Conservation (phyloP, 2,888 invertebrate genomes). For the Cryptus viduatorius region DNA sequence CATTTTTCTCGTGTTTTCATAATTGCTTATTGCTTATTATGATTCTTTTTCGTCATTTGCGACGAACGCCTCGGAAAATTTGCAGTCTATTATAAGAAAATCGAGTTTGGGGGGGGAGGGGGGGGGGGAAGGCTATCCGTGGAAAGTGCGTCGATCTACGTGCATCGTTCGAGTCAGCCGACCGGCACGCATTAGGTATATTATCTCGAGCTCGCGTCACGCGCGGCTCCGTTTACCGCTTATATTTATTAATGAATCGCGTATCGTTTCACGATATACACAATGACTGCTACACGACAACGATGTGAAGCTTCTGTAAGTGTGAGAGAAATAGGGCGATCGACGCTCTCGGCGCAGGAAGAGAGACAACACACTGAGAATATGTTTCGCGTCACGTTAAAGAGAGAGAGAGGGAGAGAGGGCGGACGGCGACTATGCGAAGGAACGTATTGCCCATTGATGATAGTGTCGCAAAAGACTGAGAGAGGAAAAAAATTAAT, state of each 20-base stretch:
- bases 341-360: too few relatives aligned
- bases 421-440: background rate
- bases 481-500: background rate
- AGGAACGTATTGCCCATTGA: constrained; percentile 23
- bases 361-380: too few relatives aligned
- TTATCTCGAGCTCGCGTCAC: constrained; percentile 49
- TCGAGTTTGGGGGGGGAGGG: too few relatives aligned
- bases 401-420: constrained; percentile 1
- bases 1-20: too few relatives aligned
- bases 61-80: too few relatives aligned
- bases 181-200: constrained; percentile 41
- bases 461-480: background rate
- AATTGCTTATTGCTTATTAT: too few relatives aligned
- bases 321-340: too few relatives aligned
- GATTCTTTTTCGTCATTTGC: too few relatives aligned
- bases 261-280: constrained; percentile 45
- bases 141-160: constrained; percentile 46
- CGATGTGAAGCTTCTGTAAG: too few relatives aligned
- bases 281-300: constrained; percentile 11
- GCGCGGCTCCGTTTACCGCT: constrained; percentile 45
- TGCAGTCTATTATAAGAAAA: too few relatives aligned
- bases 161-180: constrained; percentile 25
- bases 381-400: too few relatives aligned
- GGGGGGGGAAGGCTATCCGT: background rate
- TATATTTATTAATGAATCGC: constrained; percentile 59